Conservation (phyloP, 2,797 vertebrate species). For the Rallus crepitans region DNA sequence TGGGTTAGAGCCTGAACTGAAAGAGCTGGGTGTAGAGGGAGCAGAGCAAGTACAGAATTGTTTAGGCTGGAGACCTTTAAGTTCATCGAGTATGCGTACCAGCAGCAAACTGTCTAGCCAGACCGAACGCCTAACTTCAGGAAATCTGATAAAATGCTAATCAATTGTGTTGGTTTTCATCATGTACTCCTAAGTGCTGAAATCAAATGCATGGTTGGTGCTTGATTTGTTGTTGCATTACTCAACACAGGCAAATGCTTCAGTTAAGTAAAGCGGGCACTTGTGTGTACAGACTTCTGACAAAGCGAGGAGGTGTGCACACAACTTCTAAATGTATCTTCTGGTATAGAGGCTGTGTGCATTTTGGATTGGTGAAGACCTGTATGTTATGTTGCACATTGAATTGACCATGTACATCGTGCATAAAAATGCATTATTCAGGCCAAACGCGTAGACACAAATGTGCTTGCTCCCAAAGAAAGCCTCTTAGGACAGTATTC, state of each 20-base stretch:
- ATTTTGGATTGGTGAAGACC: not conserved
- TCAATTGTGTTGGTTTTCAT: not conserved
- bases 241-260: not conserved
- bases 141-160: not conserved
- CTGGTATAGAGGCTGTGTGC: fast-evolving
- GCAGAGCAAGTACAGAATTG: not conserved
- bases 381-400: not conserved
- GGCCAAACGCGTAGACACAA: not conserved
- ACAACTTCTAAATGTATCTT: not conserved
- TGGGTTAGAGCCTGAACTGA: not conserved
- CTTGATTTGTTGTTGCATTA: not conserved
- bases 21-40: not conserved
- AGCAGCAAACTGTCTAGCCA: not conserved
- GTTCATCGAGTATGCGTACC: not conserved
- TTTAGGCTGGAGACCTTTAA: not conserved
- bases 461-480: not conserved
- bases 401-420: not conserved
- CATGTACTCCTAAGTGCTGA: not conserved
- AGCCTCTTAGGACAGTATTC: not conserved
- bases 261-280: not conserved
- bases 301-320: not conserved
- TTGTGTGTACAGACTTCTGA: not conserved
- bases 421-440: not conserved
- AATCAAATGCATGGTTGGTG: not conserved
- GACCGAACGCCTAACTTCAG: not conserved